phyloP scores from a whole-genome alignment of 2,797 vertebrate genomes.

The Pterois miles region DNA sequence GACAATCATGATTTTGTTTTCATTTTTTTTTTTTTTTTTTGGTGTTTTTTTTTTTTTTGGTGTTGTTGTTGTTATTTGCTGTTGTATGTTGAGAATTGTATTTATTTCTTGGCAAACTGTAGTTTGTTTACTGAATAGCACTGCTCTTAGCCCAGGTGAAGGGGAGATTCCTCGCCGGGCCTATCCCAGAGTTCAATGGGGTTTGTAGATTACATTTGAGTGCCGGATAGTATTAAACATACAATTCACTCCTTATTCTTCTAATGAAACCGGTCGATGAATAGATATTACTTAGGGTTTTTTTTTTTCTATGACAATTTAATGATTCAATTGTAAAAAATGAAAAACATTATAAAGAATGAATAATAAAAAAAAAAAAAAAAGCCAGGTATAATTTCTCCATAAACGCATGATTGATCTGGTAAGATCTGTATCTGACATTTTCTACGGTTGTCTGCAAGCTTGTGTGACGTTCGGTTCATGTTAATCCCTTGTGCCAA shows the following conservation, averaged over 20 bases:
- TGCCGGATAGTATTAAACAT: constrained; percentile 96
- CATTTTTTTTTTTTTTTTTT: constrained; percentile 59
- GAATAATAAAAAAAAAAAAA: constrained; percentile 83
- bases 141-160: constrained; percentile 89
- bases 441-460: constrained; percentile 99
- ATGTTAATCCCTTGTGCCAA: constrained; percentile 98
- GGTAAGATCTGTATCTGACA: constrained; percentile 94
- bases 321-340: constrained; percentile 95
- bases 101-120: constrained; percentile 99
- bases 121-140: constrained; percentile 99
- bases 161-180: constrained; percentile 80
- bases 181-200: constrained; percentile 84
- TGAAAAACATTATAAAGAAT: constrained; percentile 78
- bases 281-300: constrained; percentile 95
- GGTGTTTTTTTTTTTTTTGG: constrained; percentile 69
- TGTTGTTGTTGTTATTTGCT: constrained; percentile 90
- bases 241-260: constrained; percentile 93
- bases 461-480: constrained; percentile 98
- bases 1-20: constrained; percentile 94
- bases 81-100: constrained; percentile 95
- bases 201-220: constrained; percentile 91
- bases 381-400: constrained; percentile 92
- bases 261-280: constrained; percentile 93
- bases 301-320: constrained; percentile 92
- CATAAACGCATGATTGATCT: constrained; percentile 99